Base-by-base conservation (phyloP, 1,140 invertebrate genomes). In the Cherax quadricarinatus region DNA sequence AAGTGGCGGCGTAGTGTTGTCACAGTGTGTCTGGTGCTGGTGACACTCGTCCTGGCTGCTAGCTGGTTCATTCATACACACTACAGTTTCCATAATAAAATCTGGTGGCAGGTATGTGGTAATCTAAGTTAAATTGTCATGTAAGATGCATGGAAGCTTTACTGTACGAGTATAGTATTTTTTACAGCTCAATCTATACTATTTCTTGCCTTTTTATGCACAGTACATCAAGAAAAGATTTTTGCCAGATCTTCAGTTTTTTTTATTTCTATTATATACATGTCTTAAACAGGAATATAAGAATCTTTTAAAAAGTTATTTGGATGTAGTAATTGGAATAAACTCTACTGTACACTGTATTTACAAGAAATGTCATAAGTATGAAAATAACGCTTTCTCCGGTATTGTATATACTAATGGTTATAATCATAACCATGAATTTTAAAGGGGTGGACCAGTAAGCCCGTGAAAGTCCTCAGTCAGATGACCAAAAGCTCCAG, bases 31-130 rank as follows among this genome's bases (percentile, higher is more conserved):
- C 16, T 75, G 3, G 6, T 24, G n/a, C 3, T 82, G 51, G 51
- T 82, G 51, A 60, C 81, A 3, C 51, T 82, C 3, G 51, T 16
- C 4, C 81, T 82, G 2, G 6, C 12, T 12, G 6, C 57, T 48
- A 12, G 21, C 21, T 82, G 81, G 81, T 82, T 82, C 51, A 7
- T 82, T 18, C 81, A 82, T 21, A 82, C 81, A 18, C 81, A 82
- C 81, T 82, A 82, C 81, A 51, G 81, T 6, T 82, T 82, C 21
- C 81, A 82, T 60, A 82, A 51, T 7, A 16, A 53, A 60, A 57
- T 24, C 21, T 82, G 81, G 81, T 82, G 81, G 81, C 49, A 82
- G 81, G 81, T 82, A 57, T 51, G 24, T 24, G 4, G 9, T 18
- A 7, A 53, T 4, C 14, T 57, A 49, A 70, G 18, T 70, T 70